Evolutionary conservation across 92 coral and sea anemone genomes (phyloP), one percentile per base, ranked within the genome.

Genomic region (Virgularia gustaviana): DNA sequence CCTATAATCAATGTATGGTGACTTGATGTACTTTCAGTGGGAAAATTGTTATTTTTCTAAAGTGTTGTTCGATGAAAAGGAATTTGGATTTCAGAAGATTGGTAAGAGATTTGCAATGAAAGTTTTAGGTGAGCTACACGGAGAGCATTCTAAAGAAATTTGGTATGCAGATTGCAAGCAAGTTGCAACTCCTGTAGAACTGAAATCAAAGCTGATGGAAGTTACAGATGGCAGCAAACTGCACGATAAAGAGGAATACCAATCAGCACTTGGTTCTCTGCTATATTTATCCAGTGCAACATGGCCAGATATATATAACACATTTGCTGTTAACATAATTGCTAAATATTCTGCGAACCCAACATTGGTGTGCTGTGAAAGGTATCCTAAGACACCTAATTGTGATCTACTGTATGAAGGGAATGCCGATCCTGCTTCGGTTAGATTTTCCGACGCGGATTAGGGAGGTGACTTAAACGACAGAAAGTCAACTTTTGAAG

Each of bases 401-500:
- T 54, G 45, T 41, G 83, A 83, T 34, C 79, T 77, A 19, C 89
- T 33, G 28, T 72, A 73, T 74, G 36, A 29, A n/a, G 23, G 60
- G 41, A 27, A 56, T n/a, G 65, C 47, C 20, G 37, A 15, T 47
- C 55, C 55, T 15, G 55, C 15, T 47, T 86, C 83, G 66, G 75
- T 82, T 57, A 79, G 86, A 73, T 81, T 63, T 52, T 75, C 76
- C 35, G 86, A 75, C 75, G 83, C 90, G n/a, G 83, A 77, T 52
- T 82, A 79, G 83, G 83, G 78, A 37, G 87, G 82, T 54, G 87
- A 82, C 36, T 49, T 65, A 22, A 59, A 71, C 58, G 89, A 81
- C 68, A 72, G 83, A 24, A 81, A 85, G 79, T 85, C 83, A 9
- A 65, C 86, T 12, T 81, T 86, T 11, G 84, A 81, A n/a, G n/a